Evolutionary conservation across 2,113 vertebrate species (phyloP).

Genomic region (Gymnogyps californianus): DNA sequence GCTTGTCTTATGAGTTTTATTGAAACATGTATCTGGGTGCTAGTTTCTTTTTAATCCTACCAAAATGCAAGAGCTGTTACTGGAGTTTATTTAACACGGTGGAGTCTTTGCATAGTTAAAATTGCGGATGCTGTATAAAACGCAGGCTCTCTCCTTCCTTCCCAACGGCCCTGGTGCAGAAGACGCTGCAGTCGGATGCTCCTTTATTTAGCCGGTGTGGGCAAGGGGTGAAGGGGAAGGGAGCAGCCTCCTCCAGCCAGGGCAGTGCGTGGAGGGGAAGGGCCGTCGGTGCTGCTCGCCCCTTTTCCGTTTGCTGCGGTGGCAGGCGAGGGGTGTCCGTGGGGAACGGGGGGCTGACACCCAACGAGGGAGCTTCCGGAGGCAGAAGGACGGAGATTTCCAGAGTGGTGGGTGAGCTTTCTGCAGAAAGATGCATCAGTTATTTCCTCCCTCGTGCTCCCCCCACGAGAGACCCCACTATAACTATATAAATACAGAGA

Average conservation of each 20-base stretch:
- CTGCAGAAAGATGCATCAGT: neutral
- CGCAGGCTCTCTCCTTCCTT: neutral
- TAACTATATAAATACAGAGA: fast-evolving
- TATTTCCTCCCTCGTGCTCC: neutral
- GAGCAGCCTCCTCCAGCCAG: neutral
- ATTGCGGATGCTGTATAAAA: neutral
- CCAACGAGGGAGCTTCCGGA: fast-evolving
- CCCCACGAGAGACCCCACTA: neutral
- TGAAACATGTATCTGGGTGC: neutral
- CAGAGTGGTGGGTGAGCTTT: neutral
- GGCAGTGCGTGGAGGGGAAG: neutral
- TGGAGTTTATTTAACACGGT: neutral
- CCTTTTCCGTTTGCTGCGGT: fast-evolving
- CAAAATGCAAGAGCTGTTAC: neutral
- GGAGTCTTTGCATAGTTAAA: neutral
- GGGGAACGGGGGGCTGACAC: neutral
- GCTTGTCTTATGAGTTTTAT: neutral
- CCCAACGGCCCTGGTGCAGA: neutral
- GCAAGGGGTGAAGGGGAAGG: neutral
- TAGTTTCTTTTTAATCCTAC: neutral
- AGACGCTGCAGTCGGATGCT: neutral
- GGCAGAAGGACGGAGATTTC: neutral
- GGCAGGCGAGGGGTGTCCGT: neutral
- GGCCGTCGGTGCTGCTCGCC: fast-evolving
- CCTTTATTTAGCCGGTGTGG: neutral